Evolutionary conservation across 2,113 vertebrate genomes (phyloP).

Genomic region (Saccopteryx bilineata): DNA sequence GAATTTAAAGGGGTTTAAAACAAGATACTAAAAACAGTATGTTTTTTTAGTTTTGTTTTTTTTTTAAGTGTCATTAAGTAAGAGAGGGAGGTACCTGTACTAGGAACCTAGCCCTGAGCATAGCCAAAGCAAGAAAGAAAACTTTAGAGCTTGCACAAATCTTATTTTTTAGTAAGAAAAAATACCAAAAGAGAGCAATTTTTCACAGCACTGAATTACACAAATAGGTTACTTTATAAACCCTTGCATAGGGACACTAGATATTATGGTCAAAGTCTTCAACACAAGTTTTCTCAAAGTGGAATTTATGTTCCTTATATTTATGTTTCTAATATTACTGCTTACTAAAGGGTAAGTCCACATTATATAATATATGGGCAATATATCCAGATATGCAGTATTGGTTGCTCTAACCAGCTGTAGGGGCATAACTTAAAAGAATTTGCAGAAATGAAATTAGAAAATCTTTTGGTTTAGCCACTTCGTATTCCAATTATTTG

Average conservation of each 20-base stretch:
- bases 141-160: neutral
- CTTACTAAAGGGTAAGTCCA: neutral
- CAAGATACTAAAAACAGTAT: neutral
- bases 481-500: neutral
- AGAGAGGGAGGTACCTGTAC: neutral
- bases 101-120: neutral
- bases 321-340: neutral
- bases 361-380: neutral
- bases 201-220: neutral
- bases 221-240: conserved; percentile 44
- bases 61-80: neutral
- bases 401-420: neutral
- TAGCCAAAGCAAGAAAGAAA: conserved; percentile 25
- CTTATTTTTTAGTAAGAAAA: neutral
- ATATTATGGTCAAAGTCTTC: neutral
- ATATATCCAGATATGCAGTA: neutral
- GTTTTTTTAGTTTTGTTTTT: too few species aligned
- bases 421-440: neutral
- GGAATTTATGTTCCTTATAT: neutral
- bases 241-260: neutral
- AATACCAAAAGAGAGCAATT: neutral
- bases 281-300: neutral
- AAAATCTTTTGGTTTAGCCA: neutral
- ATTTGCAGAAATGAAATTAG: neutral
- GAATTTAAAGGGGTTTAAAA: neutral